Evolutionary conservation across 2,797 vertebrate species (phyloP).

Genomic region (Phalloptychus januarius): DNA sequence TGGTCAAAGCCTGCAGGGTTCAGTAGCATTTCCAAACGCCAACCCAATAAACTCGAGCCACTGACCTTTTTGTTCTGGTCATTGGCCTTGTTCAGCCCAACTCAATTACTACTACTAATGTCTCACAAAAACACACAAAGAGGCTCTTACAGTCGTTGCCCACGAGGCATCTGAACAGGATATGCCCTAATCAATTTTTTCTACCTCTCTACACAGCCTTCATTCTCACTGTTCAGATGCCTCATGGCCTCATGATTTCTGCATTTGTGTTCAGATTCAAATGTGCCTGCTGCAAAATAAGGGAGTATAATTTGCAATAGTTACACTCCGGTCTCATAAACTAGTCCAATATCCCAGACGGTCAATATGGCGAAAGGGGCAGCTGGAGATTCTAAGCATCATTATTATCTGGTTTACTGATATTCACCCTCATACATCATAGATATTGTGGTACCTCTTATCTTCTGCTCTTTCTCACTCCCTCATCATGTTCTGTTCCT

Average conservation of each 20-base stretch:
- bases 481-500: conserved; percentile 5
- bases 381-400: conserved; percentile 18
- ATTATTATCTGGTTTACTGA: conserved; percentile 16
- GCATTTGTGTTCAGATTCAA: conserved; percentile 17
- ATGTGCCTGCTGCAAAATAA: conserved; percentile 16
- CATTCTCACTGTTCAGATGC: conserved; percentile 10
- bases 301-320: conserved; percentile 7
- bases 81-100: conserved; percentile 73
- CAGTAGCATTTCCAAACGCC: conserved; percentile 71
- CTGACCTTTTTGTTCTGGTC: conserved; percentile 79
- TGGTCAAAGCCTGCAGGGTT: conserved; percentile 67
- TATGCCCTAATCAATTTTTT: conserved; percentile 50
- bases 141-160: conserved; percentile 55
- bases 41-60: conserved; percentile 76
- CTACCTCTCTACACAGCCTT: conserved; percentile 16
- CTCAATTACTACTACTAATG: conserved; percentile 75
- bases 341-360: not conserved
- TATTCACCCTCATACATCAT: conserved; percentile 5
- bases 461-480: conserved; percentile 23
- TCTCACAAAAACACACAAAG: conserved; percentile 68
- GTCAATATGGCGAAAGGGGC: conserved; percentile 13
- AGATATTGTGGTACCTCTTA: conserved; percentile 16
- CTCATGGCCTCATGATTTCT: conserved; percentile 8
- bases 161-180: conserved; percentile 62
- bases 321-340: conserved; percentile 12